Evolutionary conservation across 2,888 invertebrate species (phyloP).

Genomic region (Campoplex capitator): DNA sequence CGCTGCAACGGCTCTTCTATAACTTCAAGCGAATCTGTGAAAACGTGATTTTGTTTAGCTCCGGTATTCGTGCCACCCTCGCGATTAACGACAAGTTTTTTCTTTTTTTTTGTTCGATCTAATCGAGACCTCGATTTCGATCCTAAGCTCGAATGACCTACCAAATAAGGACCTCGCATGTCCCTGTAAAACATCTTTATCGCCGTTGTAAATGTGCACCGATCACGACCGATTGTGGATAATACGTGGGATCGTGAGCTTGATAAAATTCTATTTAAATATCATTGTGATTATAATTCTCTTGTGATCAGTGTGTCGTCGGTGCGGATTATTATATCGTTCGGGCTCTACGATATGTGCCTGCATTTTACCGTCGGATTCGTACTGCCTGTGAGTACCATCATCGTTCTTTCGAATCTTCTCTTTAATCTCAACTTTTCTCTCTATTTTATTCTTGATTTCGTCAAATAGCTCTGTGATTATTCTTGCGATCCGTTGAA

Average conservation of each 20-base stretch:
- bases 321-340: conserved; percentile 37
- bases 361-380: conserved; percentile 68
- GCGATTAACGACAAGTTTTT: not conserved
- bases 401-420: not conserved
- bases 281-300: conserved; percentile 13
- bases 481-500: not conserved
- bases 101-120: not conserved
- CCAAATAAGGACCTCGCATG: not conserved
- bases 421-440: not conserved
- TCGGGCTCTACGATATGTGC: conserved; percentile 70
- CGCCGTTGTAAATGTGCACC: conserved; percentile 58
- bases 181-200: conserved; percentile 4
- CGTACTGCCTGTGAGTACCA: conserved; percentile 70
- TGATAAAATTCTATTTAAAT: conserved; percentile 21
- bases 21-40: not conserved
- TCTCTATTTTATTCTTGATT: not conserved
- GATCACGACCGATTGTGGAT: conserved; percentile 41
- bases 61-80: not conserved
- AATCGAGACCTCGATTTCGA: conserved; percentile 18
- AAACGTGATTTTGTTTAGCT: not conserved
- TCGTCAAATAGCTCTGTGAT: not conserved
- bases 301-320: conserved; percentile 63
- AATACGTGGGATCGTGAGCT: conserved; percentile 55
- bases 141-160: not conserved
- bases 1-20: not conserved